A percentile compares a stretch with the other conserved stretches of the same genome.
phyloP scores from a whole-genome alignment of 1,140 invertebrate genomes.

The Hermatobates lingyangjiaoensis region DNA sequence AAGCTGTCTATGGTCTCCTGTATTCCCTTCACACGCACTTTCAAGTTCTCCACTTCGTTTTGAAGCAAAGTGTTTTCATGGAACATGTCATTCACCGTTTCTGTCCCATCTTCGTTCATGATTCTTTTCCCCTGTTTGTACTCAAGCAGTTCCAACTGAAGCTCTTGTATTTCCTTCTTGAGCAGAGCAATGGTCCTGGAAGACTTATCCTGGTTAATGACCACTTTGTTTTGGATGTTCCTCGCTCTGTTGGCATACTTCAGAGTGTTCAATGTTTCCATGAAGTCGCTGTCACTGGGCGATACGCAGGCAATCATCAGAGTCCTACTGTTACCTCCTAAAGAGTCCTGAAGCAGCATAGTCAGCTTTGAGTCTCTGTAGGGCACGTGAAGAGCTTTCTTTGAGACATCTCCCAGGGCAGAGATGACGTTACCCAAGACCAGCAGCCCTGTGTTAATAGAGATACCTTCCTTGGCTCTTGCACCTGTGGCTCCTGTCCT shows the following conservation, averaged over 20 bases:
- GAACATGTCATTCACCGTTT: slow-evolving; percentile 80
- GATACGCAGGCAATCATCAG: slow-evolving; percentile 98
- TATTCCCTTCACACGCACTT: slow-evolving; percentile 75
- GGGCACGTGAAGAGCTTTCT: slow-evolving; percentile 78
- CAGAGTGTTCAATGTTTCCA: slow-evolving; percentile 94
- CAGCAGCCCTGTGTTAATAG: slow-evolving; percentile 79
- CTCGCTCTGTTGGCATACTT: slow-evolving; percentile 95
- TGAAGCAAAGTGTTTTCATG: slow-evolving; percentile 90
- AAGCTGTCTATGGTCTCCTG: slow-evolving; percentile 79
- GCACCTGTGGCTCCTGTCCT: slow-evolving; percentile 83
- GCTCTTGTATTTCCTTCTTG: slow-evolving; percentile 65
- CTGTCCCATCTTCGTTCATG: slow-evolving; percentile 66
- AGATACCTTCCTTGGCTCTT: slow-evolving; percentile 81
- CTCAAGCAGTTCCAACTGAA: slow-evolving; percentile 81
- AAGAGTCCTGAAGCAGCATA: slow-evolving; percentile 82
- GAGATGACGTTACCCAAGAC: slow-evolving; percentile 96
- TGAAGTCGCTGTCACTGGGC: slow-evolving; percentile 93
- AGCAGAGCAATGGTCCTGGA: slow-evolving; percentile 78
- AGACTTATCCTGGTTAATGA: slow-evolving; percentile 87
- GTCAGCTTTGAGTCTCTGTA: slow-evolving; percentile 95
- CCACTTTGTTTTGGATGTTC: slow-evolving; percentile 94
- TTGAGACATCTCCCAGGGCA: slow-evolving; percentile 77
- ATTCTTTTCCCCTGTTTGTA: slow-evolving; percentile 87
- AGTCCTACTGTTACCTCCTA: slow-evolving; percentile 94
- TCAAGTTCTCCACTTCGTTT: slow-evolving; percentile 66